Base-by-base conservation (phyloP, 2,113 vertebrate species). In the Ascaphus truei region DNA sequence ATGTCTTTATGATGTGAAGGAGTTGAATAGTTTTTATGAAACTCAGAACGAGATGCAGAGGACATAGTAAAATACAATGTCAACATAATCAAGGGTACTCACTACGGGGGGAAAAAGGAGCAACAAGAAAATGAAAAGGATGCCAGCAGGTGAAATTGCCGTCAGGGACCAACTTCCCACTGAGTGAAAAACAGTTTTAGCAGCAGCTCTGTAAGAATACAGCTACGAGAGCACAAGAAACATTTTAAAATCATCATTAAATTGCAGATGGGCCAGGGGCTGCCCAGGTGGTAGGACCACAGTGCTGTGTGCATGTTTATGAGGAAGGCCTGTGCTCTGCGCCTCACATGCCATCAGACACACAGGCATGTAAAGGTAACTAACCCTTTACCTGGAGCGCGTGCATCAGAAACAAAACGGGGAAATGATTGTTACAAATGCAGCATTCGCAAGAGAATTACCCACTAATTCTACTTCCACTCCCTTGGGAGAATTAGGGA, bases 41-140 rank as follows among this genome's bases (percentile, higher is more conserved):
- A 72, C 61, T 66, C 67, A 33, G 71, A 71, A 72, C 59, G 71
- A 72, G 79, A 81, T 81, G 85, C 29, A 20, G 29, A 84, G 74
- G 60, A 59, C 78, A 83, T 88, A 60, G 78, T 77, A 75, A 86
- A 85, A 85, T 51, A 77, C 53, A 76, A 72, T 86, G 88, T 87
- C 74, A 86, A 86, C 79, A 69, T 69, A 60, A 69, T 69, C 34
- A 61, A 61, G 52, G 67, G 43, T 61, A 37, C 56, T 60, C 56
- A 41, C 45, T 60, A 61, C 33, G 67, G 41, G 29, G 13, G 61
- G 60, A 68, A 68, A 68, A 30, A 86, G 76, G 77, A 85, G 71
- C 72, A 74, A 76, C 78, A 75, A 76, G 76, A 74, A 88, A 86
- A 86, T 78, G 72, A 81, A 81, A 83, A 84, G 80, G 53, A 79